These are phyloP conservation scores for Phytoseiulus persimilis DNA, from an alignment of 2,888 invertebrate species.

Conservation along the genomic window DNA sequence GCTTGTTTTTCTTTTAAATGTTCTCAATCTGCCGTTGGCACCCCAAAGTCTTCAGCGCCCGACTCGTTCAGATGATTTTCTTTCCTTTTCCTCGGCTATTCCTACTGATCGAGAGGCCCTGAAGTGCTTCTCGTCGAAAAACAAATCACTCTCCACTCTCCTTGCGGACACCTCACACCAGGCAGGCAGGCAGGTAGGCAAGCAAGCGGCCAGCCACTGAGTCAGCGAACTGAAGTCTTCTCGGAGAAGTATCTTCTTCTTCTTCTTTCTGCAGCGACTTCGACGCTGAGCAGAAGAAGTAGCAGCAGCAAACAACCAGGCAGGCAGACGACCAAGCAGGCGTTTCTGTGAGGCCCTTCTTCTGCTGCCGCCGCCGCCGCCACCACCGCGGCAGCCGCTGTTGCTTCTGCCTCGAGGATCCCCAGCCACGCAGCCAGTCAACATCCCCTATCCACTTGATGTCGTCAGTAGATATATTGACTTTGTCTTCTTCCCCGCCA, in stretches of 20 bases:
- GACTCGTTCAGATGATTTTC: not conserved
- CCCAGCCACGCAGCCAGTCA: not conserved
- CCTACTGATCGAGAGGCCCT: not conserved
- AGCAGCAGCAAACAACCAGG: not conserved
- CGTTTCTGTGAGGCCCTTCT: conserved; percentile 5
- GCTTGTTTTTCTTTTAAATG: not conserved
- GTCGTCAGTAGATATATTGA: conserved; percentile 5
- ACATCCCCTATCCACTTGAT: conserved; percentile 5
- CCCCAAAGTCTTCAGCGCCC: not conserved
- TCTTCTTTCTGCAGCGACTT: not conserved
- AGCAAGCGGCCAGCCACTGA: not conserved
- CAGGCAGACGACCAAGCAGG: not conserved
- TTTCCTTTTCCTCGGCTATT: conserved; percentile 5
- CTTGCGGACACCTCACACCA: not conserved
- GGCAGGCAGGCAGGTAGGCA: not conserved
- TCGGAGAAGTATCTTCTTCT: not conserved
- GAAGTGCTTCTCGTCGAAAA: not conserved
- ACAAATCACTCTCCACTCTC: not conserved
- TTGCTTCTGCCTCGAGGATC: not conserved
- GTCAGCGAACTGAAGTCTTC: not conserved
- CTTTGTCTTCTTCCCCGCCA: not conserved
- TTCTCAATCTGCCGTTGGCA: not conserved
- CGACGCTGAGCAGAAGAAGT: not conserved
- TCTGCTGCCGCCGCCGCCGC: not conserved
- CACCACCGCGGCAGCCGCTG: not conserved